Conservation (phyloP, 1,140 invertebrate species). For the Eciton burchellii region DNA sequence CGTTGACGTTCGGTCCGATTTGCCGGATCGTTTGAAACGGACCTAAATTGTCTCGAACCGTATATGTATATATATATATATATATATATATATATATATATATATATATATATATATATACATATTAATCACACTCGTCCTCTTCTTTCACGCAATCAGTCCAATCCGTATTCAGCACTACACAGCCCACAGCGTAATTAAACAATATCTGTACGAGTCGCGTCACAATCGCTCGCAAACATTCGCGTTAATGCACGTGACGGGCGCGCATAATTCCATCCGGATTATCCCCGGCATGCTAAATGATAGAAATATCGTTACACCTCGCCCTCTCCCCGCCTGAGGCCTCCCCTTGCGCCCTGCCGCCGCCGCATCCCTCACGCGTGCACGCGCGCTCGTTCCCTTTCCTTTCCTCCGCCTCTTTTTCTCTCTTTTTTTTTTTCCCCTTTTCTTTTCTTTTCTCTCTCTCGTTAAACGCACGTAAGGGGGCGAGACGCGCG, state of each 20-base stretch:
- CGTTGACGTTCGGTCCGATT: slow-evolving; percentile 16
- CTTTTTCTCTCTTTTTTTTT: slow-evolving; percentile 43
- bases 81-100: no score
- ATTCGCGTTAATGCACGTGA: slow-evolving; percentile 50
- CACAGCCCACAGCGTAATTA: slow-evolving; percentile 40
- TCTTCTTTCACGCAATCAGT: slow-evolving; percentile 29
- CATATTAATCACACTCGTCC: slow-evolving; percentile 17
- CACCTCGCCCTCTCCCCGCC: not conserved
- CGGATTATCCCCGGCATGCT: slow-evolving; percentile 38
- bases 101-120: no score
- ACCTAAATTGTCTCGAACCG: slow-evolving; percentile 15
- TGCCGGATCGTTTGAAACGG: slow-evolving; percentile 1
- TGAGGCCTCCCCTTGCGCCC: no score
- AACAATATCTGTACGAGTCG: slow-evolving; percentile 29
- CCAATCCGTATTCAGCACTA: slow-evolving; percentile 2
- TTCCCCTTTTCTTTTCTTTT: slow-evolving; percentile 19
- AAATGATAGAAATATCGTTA: slow-evolving; percentile 59
- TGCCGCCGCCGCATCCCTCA: not conserved
- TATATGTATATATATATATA: no score
- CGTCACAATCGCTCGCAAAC: slow-evolving; percentile 41
- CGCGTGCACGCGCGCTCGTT: not conserved
- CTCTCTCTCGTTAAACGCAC: slow-evolving; percentile 69
- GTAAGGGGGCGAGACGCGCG: slow-evolving; percentile 68
- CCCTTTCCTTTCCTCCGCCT: not conserved
- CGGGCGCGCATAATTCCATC: slow-evolving; percentile 50